Percentiles rank a stretch among this genome's conserved stretches.
Evolutionary conservation across 2,888 invertebrate species (phyloP).

Genomic region (Nemapogon koenigi): DNA sequence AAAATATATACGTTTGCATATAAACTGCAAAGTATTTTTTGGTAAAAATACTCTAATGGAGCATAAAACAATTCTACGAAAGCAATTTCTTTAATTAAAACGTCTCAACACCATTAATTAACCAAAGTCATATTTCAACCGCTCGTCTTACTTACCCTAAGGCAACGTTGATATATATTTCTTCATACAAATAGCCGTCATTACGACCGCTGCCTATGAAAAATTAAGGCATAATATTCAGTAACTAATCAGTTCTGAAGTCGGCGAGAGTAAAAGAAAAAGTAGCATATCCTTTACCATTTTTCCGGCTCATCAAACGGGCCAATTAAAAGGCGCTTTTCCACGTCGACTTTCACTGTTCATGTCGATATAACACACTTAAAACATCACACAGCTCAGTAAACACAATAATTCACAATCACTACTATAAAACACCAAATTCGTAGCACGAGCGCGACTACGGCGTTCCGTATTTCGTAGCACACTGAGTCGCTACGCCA

Average conservation of each 20-base stretch:
- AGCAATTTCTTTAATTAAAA: no score
- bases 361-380: slow-evolving; percentile 31
- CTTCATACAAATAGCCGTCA: slow-evolving; percentile 3
- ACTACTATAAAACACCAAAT: slow-evolving; percentile 21
- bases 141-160: no score
- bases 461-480: slow-evolving; percentile 16
- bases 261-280: slow-evolving; percentile 20
- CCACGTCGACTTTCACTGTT: slow-evolving; percentile 32
- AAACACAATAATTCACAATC: slow-evolving; percentile 37
- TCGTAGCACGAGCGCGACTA: slow-evolving; percentile 5
- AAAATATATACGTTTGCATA: no score
- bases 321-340: slow-evolving; percentile 20
- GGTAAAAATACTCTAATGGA: no score
- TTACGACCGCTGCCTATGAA: slow-evolving; percentile 15
- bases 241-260: slow-evolving; percentile 30
- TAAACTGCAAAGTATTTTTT: no score
- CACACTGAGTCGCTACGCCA: slow-evolving; percentile 9
- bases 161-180: slow-evolving; percentile 7
- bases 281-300: slow-evolving; percentile 40
- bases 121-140: no score
- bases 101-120: no score
- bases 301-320: slow-evolving; percentile 47
- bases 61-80: no score
- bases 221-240: slow-evolving; percentile 20
- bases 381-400: slow-evolving; percentile 19